A percentile compares a stretch with the other conserved stretches of the same genome.
These are phyloP conservation scores for Zophobas atratus DNA, from an alignment of 1,140 invertebrate species.

Conservation along the genomic window DNA sequence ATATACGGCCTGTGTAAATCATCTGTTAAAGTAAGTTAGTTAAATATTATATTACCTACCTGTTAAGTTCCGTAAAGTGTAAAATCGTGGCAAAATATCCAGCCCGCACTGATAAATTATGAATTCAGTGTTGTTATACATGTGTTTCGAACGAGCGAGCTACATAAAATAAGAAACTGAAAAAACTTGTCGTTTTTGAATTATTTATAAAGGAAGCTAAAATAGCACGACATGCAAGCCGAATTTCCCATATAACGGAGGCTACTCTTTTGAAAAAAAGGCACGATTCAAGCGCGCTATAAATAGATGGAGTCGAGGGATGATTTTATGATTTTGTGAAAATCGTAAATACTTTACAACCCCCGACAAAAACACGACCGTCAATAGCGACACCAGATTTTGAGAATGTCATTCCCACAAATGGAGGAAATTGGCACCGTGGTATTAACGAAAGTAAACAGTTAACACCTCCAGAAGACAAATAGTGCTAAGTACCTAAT, in stretches of 20 bases:
- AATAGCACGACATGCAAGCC: constrained; percentile 8
- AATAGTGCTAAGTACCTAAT: constrained; percentile 48
- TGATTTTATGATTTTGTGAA: constrained; percentile 13
- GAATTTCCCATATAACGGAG: constrained; percentile 8
- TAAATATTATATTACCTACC: constrained; percentile 44
- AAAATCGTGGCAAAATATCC: constrained; percentile 19
- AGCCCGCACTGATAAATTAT: constrained; percentile 14
- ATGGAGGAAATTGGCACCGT: constrained; percentile 42
- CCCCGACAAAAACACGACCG: not conserved
- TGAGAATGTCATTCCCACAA: constrained; percentile 11
- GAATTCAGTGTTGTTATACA: constrained; percentile 15
- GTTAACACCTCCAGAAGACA: constrained; percentile 43
- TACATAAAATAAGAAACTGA: constrained; percentile 18
- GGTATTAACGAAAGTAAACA: constrained; percentile 46
- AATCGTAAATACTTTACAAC: constrained; percentile 9
- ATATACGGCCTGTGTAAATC: constrained; percentile 43
- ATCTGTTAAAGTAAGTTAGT: constrained; percentile 45
- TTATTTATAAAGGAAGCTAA: constrained; percentile 33
- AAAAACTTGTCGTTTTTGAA: constrained; percentile 26
- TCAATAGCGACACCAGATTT: not conserved
- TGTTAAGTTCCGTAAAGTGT: constrained; percentile 24
- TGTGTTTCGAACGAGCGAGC: constrained; percentile 18
- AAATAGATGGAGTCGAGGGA: not conserved
- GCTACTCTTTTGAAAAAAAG: not conserved
- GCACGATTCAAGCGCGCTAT: not conserved